Conservation (phyloP, 2,888 invertebrate species). For the Philereme vetulata region DNA sequence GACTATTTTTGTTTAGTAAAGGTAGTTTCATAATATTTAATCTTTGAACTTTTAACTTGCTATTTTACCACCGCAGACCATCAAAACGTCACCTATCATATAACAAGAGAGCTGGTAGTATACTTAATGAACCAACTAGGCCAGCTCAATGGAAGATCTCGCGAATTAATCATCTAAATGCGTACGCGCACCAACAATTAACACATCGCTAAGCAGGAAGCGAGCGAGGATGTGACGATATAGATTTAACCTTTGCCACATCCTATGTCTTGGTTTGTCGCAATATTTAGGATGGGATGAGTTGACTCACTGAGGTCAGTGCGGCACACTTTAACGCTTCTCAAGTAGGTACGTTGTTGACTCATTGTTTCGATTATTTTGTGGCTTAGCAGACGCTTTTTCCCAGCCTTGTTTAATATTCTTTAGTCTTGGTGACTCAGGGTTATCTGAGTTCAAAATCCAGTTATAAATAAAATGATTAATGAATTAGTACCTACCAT, state of each 20-base stretch:
- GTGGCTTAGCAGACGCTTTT: slow-evolving; percentile 38
- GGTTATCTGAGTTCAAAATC: slow-evolving; percentile 4
- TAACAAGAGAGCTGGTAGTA: too few species aligned
- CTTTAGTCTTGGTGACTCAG: background rate
- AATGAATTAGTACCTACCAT: too few species aligned
- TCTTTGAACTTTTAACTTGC: too few species aligned
- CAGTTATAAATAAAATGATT: background rate
- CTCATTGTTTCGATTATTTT: slow-evolving; percentile 9
- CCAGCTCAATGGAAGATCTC: slow-evolving; percentile 25
- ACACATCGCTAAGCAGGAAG: slow-evolving; percentile 72
- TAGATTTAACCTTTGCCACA: slow-evolving; percentile 80
- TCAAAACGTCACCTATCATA: too few species aligned
- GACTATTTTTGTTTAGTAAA: too few species aligned
- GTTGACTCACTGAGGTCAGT: slow-evolving; percentile 53
- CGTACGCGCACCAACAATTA: slow-evolving; percentile 66
- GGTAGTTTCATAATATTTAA: too few species aligned
- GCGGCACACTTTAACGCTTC: slow-evolving; percentile 27
- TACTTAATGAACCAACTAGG: background rate
- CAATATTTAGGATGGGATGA: slow-evolving; percentile 54
- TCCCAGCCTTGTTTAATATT: background rate
- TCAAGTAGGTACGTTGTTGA: slow-evolving; percentile 4
- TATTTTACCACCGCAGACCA: too few species aligned
- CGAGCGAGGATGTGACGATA: slow-evolving; percentile 76
- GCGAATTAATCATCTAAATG: slow-evolving; percentile 49
- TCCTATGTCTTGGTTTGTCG: slow-evolving; percentile 74